Evolutionary conservation across 2,888 invertebrate genomes (phyloP), one percentile per base, ranked within the genome.

Genomic region (Napeogenes inachia): DNA sequence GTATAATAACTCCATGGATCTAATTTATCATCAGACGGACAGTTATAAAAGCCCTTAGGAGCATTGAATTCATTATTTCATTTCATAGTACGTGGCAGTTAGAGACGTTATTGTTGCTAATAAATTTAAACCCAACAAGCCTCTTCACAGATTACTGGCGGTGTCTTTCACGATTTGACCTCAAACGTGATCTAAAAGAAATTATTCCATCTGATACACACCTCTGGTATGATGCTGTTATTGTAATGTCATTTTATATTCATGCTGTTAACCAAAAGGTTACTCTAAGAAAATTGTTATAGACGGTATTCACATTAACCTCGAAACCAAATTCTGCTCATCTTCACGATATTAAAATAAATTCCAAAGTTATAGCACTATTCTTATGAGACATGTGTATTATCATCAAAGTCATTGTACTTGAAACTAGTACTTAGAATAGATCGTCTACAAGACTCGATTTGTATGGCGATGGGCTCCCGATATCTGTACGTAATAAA

Each of bases 401-500:
- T 61, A 67, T 69, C 65, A 68, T 66, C 65, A 66, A 57, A 63
- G 57, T 68, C 67, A 69, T 72, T 71, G 72, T 72, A 66, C 65
- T 63, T 61, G 64, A 64, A 65, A 65, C 63, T 59, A 60, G 67
- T 62, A 64, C 65, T 61, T 58, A 68, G 67, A 67, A 69, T 65
- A 66, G 66, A 67, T 67, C 67, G 71, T 71, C 50, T 50, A 50
- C 50, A 50, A 30, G 50, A 3, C 50, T 50, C 50, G 50, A 50
- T 50, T 50, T 50, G 50, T 50, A 50, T 30, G 30, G 50, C 50
- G 85, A 86, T 85, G 78, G 75, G 76, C 72, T 71, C 68, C 63
- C 75, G 82, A 85, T 85, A 85, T 75, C 66, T 74, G 76, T 73
- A 75, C 75, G 74, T 84, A 84, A 88, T 86, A 87, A 87, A 87